Evolutionary conservation across 2,888 invertebrate species (phyloP), one percentile per base, ranked within the genome.

Genomic region (Hydroisotoma schaefferi): DNA sequence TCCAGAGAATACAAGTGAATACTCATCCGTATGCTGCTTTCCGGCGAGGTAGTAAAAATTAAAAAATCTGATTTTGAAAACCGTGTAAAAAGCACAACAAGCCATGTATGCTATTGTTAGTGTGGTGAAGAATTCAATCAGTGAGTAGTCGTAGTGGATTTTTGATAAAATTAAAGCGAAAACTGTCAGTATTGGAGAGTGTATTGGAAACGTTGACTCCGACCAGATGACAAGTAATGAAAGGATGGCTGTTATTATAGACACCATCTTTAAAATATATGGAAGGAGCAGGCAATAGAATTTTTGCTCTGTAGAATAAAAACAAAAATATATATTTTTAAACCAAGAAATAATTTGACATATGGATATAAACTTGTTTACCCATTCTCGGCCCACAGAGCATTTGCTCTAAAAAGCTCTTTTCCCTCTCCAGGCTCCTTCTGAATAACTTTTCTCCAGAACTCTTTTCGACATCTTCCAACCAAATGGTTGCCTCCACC

Each of bases 221-320:
- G 97, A 98, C 97, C 98, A 97, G n/a, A 99, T 92, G 29, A 99
- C 94, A 75, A 89, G 85, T 25, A 88, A 79, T 0, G 97, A 95
- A 77, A 98, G 82, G 40, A 86, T 77, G 2, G 86, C 87, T 0
- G 90, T 84, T 12, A 85, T 72, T 26, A 90, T 80, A 1, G 93
- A 87, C 69, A 88, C 77, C 0, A 82, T 75, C 76, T 88, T 88
- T 72, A 90, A 81, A 62, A 88, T 83, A 74, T 90, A 90, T n/a
- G n/a, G n/a, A n/a, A n/a, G n/a, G n/a, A n/a, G n/a, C n/a, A n/a
- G n/a, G n/a, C n/a, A n/a, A n/a, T n/a, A n/a, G n/a, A n/a, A n/a
- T n/a, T n/a, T n/a, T n/a, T n/a, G n/a, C n/a, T n/a, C n/a, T n/a
- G n/a, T n/a, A n/a, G n/a, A n/a, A n/a, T n/a, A n/a, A n/a, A n/a